Percentiles rank a stretch among this genome's conserved stretches.
phyloP scores from a whole-genome alignment of 2,113 vertebrate species.

The Felis catus region DNA sequence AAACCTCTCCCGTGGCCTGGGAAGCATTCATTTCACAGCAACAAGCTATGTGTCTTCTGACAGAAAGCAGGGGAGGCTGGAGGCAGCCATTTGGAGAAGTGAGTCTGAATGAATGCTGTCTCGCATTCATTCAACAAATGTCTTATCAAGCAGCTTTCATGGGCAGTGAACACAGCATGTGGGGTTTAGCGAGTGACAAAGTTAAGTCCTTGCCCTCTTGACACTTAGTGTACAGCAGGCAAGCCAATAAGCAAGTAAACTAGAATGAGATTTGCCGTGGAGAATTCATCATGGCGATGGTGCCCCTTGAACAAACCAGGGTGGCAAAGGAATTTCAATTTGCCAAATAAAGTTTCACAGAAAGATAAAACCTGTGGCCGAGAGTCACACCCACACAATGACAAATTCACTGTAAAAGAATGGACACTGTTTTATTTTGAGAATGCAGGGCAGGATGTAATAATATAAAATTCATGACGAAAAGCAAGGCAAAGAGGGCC shows the following conservation, averaged over 20 bases:
- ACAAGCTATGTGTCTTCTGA: not conserved
- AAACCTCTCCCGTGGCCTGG: not conserved
- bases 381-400: not conserved
- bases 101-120: not conserved
- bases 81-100: not conserved
- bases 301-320: not conserved
- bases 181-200: not conserved
- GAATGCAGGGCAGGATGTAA: not conserved
- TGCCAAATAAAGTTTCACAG: not conserved
- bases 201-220: not conserved
- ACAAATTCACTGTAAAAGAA: not conserved
- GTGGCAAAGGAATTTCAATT: conserved; percentile 3
- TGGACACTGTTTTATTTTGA: not conserved
- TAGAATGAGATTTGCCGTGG: not conserved
- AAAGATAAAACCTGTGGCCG: not conserved
- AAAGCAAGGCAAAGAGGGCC: not conserved
- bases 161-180: not conserved
- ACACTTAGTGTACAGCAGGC: not conserved
- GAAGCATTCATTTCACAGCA: not conserved
- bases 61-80: not conserved
- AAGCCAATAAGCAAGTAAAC: not conserved
- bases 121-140: not conserved
- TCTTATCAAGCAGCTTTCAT: not conserved
- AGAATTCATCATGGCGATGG: not conserved
- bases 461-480: conserved; percentile 27